Base-by-base conservation (phyloP, 2,797 vertebrate species). In the Neosilurus mollespiculum region DNA sequence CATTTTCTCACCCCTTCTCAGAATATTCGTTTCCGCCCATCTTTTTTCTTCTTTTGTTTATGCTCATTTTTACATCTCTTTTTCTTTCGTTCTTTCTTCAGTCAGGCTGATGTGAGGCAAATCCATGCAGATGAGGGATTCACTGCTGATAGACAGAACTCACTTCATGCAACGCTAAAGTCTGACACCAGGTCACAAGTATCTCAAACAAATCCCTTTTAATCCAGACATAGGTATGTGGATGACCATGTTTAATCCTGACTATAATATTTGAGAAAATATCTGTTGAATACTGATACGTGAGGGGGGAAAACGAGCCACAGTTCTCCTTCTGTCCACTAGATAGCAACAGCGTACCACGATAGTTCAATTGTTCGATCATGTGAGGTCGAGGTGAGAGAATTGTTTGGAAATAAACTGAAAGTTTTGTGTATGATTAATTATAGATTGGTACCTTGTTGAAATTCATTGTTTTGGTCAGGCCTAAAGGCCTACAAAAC, bases 291-390 rank as follows among this genome's bases (percentile, higher is more conserved):
- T 61, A 78, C 58, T 58, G 30, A 49, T 62, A 78, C 49, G 15
- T 51, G 20, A 77, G 16, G 24, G 16, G 24, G 3, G 7, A 65
- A 51, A 64, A 2, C 51, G 76, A 10, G 0, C 89, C 53, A 87
- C 75, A 67, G 66, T 87, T 83, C 14, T 43, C 64, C 0, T 20
- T 8, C 0, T 1, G 16, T 43, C 93, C 93, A 88, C 88, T 86
- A 94, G 94, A 91, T 92, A 93, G 93, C 79, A 91, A 92, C 88
- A 88, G 84, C 79, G 79, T 83, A 79, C 65, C 86, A 87, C 58
- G 8, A 43, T 43, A 43, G 4, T 43, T 8, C 43, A 43, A 43
- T 43, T 26, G 18, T 83, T 78, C 3, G 2, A 10, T 20, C 2
- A 43, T 8, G 4, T 24, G 34, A 11, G 58, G 18, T 18, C 7